These are phyloP conservation scores for Microcebus lehilahytsara DNA, from an alignment of 2,113 vertebrate genomes.

Conservation along the genomic window DNA sequence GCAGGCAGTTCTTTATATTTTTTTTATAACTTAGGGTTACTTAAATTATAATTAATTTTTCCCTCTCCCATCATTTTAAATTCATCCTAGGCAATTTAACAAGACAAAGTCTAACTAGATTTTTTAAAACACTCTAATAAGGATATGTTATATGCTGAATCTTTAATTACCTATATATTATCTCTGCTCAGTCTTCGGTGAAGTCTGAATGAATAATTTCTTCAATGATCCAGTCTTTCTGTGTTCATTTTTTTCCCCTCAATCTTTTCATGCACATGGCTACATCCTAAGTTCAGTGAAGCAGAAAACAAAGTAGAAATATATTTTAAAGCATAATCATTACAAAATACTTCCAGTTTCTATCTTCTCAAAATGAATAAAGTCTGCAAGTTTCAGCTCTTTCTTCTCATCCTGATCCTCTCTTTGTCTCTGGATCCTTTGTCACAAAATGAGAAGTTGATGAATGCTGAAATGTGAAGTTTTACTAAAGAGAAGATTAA, in stretches of 20 bases:
- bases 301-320: constrained; percentile 42
- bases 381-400: not conserved
- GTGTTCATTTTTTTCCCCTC: not conserved
- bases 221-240: not conserved
- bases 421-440: constrained; percentile 23
- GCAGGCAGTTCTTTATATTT: not conserved
- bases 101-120: constrained; percentile 7
- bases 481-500: constrained; percentile 50
- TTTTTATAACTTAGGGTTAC: not conserved
- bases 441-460: constrained; percentile 47
- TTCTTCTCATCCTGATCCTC: not conserved
- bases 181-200: not conserved
- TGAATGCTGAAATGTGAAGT: constrained; percentile 54
- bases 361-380: not conserved
- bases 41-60: constrained; percentile 39
- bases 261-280: not conserved
- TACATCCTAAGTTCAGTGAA: constrained; percentile 36
- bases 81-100: constrained; percentile 11
- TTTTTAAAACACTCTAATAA: not conserved
- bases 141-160: not conserved
- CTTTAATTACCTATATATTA: constrained; percentile 17
- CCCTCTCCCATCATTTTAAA: not conserved
- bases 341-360: constrained; percentile 3
- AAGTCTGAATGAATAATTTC: constrained; percentile 40
- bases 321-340: constrained; percentile 45